Base-by-base conservation (phyloP, 2,797 vertebrate species). In the Galago senegalensis region DNA sequence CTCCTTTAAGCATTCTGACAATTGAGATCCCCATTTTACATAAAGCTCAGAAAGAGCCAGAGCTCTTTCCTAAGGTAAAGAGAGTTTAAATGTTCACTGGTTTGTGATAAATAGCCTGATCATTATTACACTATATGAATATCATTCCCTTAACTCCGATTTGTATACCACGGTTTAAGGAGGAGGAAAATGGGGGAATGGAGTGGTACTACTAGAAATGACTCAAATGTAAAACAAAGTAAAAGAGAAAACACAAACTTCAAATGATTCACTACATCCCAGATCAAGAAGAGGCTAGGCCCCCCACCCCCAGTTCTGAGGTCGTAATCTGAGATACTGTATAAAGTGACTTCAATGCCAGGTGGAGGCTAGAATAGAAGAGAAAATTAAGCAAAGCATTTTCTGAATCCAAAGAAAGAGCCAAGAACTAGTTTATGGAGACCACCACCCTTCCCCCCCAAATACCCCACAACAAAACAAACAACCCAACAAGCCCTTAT, bases 171-270 rank as follows among this genome's bases (percentile, higher is more conserved):
- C 11, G 31, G 60, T 40, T 67, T 93, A 84, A 85, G 56, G 31
- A 49, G 43, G 83, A 65, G 37, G 23, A 40, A 76, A 80, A 17
- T 17, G 46, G 46, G 46, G 12, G n/a, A 40, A 61, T 37, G 9
- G 37, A 12, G 27, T 12, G 14, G 89, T 16, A 83, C 12, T 7
- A 18, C 49, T 31, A 10, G 84, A 61, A 89, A 87, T 12, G 85
- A 63, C 49, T 58, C 75, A 69, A 65, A 77, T 40, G 9, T 43
- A 58, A 93, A 82, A 79, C 67, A 75, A 82, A 84, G n/a, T 10
- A 60, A 86, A 85, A 77, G 49, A 89, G 34, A 91, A 94, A 89
- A 53, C 61, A 43, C n/a, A 67, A 27, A 27, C 69, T 92, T 89
- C 89, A 37, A 58, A 70, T 21, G 76, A 81, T 53, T 14, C 49